Conservation (phyloP, 1,140 invertebrate genomes). For the Drosophila ohnishii region DNA sequence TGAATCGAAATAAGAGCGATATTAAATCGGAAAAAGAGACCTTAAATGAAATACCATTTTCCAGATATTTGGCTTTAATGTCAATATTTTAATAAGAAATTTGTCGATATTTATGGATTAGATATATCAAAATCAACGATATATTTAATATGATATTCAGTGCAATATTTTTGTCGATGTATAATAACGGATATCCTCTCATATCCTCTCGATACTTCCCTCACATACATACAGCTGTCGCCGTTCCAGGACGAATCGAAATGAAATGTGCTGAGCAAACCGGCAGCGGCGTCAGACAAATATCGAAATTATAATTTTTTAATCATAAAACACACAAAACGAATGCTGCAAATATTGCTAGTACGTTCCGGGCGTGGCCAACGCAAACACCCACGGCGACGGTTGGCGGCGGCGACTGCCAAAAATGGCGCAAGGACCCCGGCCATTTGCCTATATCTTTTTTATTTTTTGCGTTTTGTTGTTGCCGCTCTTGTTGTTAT, state of each 20-base stretch:
- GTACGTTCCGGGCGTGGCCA: conserved; percentile 18
- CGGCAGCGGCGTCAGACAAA: conserved; percentile 27
- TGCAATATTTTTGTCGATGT: neutral
- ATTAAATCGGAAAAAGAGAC: neutral
- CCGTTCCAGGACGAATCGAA: conserved; percentile 24
- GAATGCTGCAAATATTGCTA: conserved; percentile 35
- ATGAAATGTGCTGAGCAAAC: conserved; percentile 38
- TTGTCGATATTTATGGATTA: neutral
- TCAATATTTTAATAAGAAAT: neutral
- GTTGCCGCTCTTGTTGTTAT: conserved; percentile 19
- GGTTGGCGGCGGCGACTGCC: neutral
- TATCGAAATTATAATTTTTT: conserved; percentile 79
- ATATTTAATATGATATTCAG: neutral
- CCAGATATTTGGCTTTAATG: too few species aligned
- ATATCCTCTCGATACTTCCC: neutral
- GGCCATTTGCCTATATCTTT: conserved; percentile 61
- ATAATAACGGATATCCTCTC: neutral
- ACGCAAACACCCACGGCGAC: conserved; percentile 21
- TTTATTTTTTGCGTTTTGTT: neutral
- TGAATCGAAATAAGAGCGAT: neutral
- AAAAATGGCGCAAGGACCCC: conserved; percentile 62
- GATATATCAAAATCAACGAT: neutral
- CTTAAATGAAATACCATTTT: too few species aligned
- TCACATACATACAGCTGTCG: conserved; percentile 14
- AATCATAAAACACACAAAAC: conserved; percentile 64